A percentile compares a stretch with the other conserved stretches of the same genome.
Conservation (phyloP, 2,797 vertebrate genomes). For the Anguilla anguilla region DNA sequence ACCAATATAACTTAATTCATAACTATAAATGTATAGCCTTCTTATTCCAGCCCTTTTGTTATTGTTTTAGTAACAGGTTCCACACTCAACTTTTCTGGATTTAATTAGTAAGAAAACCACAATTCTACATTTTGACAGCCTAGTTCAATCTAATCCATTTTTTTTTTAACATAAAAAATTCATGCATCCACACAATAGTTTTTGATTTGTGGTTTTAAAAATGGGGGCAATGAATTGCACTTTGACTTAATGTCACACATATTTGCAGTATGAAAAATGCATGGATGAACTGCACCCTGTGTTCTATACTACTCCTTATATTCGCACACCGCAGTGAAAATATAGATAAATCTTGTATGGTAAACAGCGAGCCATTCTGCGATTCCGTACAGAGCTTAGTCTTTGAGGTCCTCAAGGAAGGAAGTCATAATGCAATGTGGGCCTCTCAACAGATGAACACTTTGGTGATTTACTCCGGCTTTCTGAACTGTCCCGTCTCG, state of each 20-base stretch:
- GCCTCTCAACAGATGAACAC: slow-evolving; percentile 29
- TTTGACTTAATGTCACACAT: background rate
- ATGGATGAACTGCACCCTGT: background rate
- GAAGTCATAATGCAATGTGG: slow-evolving; percentile 24
- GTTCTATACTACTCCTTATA: background rate
- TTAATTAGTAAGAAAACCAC: background rate
- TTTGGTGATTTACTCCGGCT: slow-evolving; percentile 35
- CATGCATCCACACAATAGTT: background rate
- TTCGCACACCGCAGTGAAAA: background rate
- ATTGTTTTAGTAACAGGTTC: background rate
- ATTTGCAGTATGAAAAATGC: background rate
- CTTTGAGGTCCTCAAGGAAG: background rate
- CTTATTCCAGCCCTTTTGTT: background rate
- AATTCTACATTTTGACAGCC: background rate
- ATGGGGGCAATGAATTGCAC: background rate
- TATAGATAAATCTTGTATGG: background rate
- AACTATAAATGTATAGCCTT: background rate
- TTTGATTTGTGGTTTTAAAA: background rate
- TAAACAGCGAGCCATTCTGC: background rate
- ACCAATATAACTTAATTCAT: background rate
- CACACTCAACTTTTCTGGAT: background rate
- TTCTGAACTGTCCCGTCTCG: slow-evolving; percentile 8
- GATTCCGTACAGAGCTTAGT: background rate
- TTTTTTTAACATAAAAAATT: background rate
- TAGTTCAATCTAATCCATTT: background rate